Percentiles rank a stretch among this genome's conserved stretches.
Evolutionary conservation across 2,797 vertebrate species (phyloP).

Genomic region (Chelon labrosus): DNA sequence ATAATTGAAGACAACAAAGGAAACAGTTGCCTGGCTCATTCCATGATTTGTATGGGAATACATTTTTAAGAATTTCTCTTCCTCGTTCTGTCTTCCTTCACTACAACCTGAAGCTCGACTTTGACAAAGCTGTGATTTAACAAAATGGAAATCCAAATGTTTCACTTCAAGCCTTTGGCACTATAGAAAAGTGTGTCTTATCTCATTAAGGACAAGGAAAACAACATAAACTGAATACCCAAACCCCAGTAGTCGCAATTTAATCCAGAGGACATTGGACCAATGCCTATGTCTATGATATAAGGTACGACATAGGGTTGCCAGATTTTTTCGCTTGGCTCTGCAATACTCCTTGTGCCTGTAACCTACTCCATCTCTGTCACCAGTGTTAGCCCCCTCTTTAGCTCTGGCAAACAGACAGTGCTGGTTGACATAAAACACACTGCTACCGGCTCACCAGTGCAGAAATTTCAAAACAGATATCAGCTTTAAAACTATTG

Average conservation of each 20-base stretch:
- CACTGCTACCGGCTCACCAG: no score
- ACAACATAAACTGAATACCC: background rate
- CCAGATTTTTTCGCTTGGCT: no score
- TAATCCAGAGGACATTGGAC: background rate
- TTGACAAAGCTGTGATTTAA: slow-evolving; percentile 5
- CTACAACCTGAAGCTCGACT: slow-evolving; percentile 2
- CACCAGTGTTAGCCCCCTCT: no score
- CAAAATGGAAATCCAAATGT: background rate
- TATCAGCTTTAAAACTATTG: no score
- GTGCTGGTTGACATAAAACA: no score
- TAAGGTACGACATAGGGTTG: no score
- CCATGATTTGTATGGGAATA: background rate
- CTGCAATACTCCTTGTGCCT: no score
- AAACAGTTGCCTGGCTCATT: slow-evolving; percentile 16
- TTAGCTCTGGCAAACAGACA: no score
- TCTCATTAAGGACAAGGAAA: background rate
- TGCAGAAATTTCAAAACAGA: no score
- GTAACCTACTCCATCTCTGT: no score
- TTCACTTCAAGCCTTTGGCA: background rate
- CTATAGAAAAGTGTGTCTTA: background rate
- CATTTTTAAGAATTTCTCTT: background rate
- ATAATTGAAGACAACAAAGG: slow-evolving; percentile 20
- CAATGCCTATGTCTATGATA: no score
- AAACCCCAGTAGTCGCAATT: background rate
- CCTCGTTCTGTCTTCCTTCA: background rate